Conservation (phyloP, 2,113 vertebrate species). For the Pterocles burchelli region DNA sequence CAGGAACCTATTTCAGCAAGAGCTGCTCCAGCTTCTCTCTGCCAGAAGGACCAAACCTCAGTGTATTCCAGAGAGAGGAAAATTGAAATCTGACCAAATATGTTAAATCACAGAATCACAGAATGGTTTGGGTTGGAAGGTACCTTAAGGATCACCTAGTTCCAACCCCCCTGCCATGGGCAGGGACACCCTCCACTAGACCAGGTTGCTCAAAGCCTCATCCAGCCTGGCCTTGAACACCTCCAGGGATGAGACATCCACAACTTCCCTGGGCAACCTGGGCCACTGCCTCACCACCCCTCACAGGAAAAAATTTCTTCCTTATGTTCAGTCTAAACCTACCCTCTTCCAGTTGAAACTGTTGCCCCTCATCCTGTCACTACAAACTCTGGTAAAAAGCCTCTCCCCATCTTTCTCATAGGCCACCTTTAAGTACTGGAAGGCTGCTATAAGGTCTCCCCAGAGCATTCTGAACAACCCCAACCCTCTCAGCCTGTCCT, state of each 20-base stretch:
- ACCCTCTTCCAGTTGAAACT: neutral
- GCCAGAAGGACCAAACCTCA: neutral
- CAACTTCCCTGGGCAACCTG: neutral
- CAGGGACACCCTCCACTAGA: neutral
- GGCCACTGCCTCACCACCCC: neutral
- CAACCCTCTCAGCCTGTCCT: neutral
- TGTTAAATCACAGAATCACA: neutral
- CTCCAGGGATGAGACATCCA: neutral
- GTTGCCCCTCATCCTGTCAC: accelerated
- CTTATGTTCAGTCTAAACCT: accelerated
- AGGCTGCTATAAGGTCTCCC: neutral
- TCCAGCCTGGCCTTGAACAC: neutral
- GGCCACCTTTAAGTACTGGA: neutral
- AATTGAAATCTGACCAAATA: neutral
- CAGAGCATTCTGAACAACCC: accelerated
- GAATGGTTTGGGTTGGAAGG: neutral
- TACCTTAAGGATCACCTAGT: neutral
- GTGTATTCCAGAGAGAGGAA: neutral
- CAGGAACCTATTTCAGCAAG: neutral
- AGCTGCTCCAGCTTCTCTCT: neutral
- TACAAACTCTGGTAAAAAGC: neutral
- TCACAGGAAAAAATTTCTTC: accelerated
- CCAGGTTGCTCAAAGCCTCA: neutral
- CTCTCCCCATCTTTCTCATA: neutral
- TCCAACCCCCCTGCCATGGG: neutral